Percentiles rank a stretch among this genome's conserved stretches.
These are phyloP conservation scores for Furcifer pardalis DNA, from an alignment of 2,797 vertebrate species.

Conservation along the genomic window DNA sequence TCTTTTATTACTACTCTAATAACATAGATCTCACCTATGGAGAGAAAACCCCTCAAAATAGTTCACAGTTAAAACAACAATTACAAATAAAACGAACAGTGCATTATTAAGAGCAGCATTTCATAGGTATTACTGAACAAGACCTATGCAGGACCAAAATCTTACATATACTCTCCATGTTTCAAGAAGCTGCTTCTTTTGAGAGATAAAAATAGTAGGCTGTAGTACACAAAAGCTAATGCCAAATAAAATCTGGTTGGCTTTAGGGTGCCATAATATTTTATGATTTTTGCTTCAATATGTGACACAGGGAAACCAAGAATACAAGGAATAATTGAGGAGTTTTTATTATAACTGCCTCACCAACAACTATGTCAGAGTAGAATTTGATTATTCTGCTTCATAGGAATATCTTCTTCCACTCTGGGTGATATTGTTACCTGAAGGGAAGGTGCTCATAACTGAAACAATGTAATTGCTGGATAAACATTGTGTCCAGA, in stretches of 20 bases:
- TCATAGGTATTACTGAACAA: neutral
- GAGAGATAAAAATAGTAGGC: neutral
- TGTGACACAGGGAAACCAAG: neutral
- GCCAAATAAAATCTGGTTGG: neutral
- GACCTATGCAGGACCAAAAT: neutral
- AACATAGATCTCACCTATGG: neutral
- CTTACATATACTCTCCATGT: neutral
- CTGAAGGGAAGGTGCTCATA: neutral
- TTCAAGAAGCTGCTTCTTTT: neutral
- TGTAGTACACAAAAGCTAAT: neutral
- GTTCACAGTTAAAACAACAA: too few relatives aligned
- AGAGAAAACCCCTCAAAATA: neutral
- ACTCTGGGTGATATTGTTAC: neutral
- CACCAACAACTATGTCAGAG: accelerated
- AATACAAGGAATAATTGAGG: neutral
- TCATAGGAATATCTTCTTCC: neutral
- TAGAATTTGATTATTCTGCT: neutral
- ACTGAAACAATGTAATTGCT: neutral
- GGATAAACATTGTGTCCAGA: conserved; percentile 2
- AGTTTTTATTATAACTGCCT: neutral
- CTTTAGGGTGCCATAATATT: neutral
- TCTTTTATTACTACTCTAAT: neutral
- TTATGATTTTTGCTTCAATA: neutral
- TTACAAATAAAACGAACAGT: neutral
- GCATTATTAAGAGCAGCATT: too few relatives aligned